A percentile compares a stretch with the other conserved stretches of the same genome.
These are phyloP conservation scores for Chondrosia reniformis DNA, from an alignment of 37 sponge, comb jelly and placozoan species.

Conservation along the genomic window DNA sequence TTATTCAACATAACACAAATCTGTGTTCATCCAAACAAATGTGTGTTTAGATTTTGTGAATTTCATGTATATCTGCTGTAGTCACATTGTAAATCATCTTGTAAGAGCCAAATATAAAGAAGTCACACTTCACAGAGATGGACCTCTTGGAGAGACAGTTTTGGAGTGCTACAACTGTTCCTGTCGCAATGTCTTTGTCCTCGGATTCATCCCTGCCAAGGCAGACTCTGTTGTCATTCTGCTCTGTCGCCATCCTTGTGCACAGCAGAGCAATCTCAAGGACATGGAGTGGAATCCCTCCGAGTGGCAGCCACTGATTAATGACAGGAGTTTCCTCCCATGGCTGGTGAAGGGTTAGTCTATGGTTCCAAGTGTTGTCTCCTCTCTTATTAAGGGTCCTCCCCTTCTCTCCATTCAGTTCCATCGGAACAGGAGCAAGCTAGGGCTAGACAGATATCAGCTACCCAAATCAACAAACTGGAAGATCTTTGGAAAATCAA, in stretches of 20 bases:
- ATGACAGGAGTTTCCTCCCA: slow-evolving; percentile 68
- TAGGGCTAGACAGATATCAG: slow-evolving; percentile 89
- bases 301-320: slow-evolving; percentile 91
- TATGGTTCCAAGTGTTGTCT: neutral
- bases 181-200: slow-evolving; percentile 89
- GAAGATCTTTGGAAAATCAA: slow-evolving; percentile 94
- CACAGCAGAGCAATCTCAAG: slow-evolving; percentile 77
- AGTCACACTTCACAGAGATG: slow-evolving; percentile 93
- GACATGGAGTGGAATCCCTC: slow-evolving; percentile 95
- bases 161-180: slow-evolving; percentile 99
- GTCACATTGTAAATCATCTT: slow-evolving; percentile 94
- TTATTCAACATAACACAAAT: neutral
- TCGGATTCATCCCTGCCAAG: slow-evolving; percentile 98
- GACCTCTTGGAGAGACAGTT: slow-evolving; percentile 91
- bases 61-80: neutral
- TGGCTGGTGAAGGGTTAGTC: slow-evolving; percentile 57
- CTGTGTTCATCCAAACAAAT: too few relatives aligned
- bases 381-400: neutral
- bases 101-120: slow-evolving; percentile 88
- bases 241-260: slow-evolving; percentile 94
- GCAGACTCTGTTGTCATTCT: slow-evolving; percentile 95
- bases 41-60: neutral
- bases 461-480: slow-evolving; percentile 90
- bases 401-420: slow-evolving; percentile 9
- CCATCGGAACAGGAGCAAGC: slow-evolving; percentile 94